A percentile compares a stretch with the other conserved stretches of the same genome.
phyloP scores from a whole-genome alignment of 1,140 invertebrate genomes.

The Drosophila lowei region DNA sequence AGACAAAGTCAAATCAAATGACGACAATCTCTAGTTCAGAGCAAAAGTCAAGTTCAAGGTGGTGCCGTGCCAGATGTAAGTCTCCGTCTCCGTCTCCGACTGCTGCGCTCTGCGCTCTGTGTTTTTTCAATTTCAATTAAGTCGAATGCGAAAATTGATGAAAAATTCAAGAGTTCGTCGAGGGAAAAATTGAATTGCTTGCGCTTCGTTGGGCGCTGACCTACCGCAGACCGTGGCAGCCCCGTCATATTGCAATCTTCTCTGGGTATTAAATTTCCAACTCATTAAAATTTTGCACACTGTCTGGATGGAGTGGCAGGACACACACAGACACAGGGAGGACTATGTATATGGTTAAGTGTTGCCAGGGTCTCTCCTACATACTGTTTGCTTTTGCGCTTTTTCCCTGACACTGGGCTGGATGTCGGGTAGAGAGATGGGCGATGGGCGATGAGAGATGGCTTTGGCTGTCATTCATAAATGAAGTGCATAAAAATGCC shows the following conservation, averaged over 20 bases:
- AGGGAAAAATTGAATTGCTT: conserved; percentile 66
- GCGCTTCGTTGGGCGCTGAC: conserved; percentile 53
- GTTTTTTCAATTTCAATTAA: conserved; percentile 69
- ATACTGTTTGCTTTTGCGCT: conserved; percentile 50
- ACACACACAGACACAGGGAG: conserved; percentile 1
- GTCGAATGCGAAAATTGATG: conserved; percentile 28
- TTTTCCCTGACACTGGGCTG: conserved; percentile 18
- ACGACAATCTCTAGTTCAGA: conserved; percentile 28
- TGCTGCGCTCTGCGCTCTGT: conserved; percentile 9
- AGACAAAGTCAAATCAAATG: conserved; percentile 34
- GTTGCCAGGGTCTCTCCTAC: conserved; percentile 5
- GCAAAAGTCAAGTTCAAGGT: conserved; percentile 71
- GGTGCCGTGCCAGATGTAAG: conserved; percentile 12
- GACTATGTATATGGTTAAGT: conserved; percentile 26
- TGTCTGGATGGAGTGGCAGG: conserved; percentile 56
- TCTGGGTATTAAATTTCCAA: conserved; percentile 76
- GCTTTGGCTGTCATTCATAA: conserved; percentile 64
- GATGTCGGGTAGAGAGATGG: neutral
- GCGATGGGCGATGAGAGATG: conserved; percentile 1
- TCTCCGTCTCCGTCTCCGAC: conserved; percentile 7
- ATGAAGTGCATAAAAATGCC: conserved; percentile 60
- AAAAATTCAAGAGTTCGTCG: conserved; percentile 57
- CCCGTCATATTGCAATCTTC: conserved; percentile 45
- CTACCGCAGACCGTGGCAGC: conserved; percentile 55
- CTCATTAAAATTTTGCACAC: conserved; percentile 79